These are phyloP conservation scores for Gambusia affinis DNA, from an alignment of 2,113 vertebrate genomes.

Conservation along the genomic window DNA sequence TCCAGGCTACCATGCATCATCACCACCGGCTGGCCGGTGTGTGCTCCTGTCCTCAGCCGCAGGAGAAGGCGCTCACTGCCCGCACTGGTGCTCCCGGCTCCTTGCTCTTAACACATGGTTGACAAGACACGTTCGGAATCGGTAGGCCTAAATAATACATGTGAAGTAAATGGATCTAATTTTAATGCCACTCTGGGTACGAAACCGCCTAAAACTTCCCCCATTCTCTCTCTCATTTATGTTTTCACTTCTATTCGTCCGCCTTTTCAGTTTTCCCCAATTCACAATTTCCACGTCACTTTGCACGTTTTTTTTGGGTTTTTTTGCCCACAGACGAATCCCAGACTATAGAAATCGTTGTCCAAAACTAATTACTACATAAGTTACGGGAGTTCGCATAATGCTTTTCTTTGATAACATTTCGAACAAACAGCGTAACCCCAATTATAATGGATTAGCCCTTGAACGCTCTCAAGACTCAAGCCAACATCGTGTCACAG, in stretches of 20 bases:
- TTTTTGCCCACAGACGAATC: constrained; percentile 9
- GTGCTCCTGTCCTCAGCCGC: constrained; percentile 14
- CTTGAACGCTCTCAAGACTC: constrained; percentile 49
- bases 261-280: background rate
- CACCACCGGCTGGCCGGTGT: constrained; percentile 37
- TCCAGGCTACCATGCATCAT: constrained; percentile 48
- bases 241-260: background rate
- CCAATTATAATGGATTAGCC: constrained; percentile 72
- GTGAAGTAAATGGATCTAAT: constrained; percentile 76
- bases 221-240: background rate
- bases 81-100: constrained; percentile 47
- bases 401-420: background rate
- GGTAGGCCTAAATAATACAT: constrained; percentile 75
- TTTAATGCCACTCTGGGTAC: constrained; percentile 49
- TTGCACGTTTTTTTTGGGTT: constrained; percentile 13
- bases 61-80: constrained; percentile 30
- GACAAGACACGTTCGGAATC: constrained; percentile 64
- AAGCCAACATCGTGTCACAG: constrained; percentile 53
- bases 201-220: background rate
- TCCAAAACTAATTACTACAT: constrained; percentile 48
- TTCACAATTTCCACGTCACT: constrained; percentile 29
- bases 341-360: background rate
- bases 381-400: constrained; percentile 4
- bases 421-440: constrained; percentile 46
- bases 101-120: constrained; percentile 67